Evolutionary conservation across 2,113 vertebrate genomes (phyloP).

Genomic region (Taxidea taxus): DNA sequence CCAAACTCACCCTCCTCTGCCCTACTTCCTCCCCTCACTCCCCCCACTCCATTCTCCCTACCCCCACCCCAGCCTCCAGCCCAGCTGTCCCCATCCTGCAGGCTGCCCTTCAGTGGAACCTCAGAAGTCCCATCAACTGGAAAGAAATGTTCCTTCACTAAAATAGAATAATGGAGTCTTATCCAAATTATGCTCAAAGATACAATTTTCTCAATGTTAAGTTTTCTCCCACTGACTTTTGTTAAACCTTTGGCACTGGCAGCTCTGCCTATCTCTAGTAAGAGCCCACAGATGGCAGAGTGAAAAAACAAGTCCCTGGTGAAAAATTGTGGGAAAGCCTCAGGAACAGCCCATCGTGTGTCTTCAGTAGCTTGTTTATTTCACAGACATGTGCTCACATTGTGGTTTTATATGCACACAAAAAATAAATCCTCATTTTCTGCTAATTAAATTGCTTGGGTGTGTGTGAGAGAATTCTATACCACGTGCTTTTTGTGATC

Average conservation of each 20-base stretch:
- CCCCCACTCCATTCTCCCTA: background rate
- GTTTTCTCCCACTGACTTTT: slow-evolving; percentile 40
- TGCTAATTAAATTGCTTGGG: slow-evolving; percentile 1
- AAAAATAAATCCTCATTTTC: slow-evolving; percentile 28
- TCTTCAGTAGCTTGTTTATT: slow-evolving; percentile 26
- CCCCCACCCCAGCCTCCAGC: background rate
- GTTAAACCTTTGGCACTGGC: slow-evolving; percentile 46
- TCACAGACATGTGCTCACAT: slow-evolving; percentile 29
- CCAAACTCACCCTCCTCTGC: background rate
- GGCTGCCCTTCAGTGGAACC: background rate
- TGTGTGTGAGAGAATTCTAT: background rate
- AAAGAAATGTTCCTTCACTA: slow-evolving; percentile 21
- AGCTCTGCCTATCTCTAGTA: slow-evolving; percentile 57
- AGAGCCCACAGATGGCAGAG: slow-evolving; percentile 51
- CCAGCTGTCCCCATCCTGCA: background rate
- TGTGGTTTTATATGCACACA: background rate
- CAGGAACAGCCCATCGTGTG: background rate
- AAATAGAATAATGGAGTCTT: slow-evolving; percentile 40
- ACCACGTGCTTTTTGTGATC: background rate
- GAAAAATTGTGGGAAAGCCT: slow-evolving; percentile 31
- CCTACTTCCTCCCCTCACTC: fast-evolving
- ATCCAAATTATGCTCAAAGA: slow-evolving; percentile 39
- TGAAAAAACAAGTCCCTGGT: background rate
- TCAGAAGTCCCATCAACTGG: background rate
- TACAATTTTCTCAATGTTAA: slow-evolving; percentile 45